These are phyloP conservation scores for Planiliza haematocheilus DNA, from an alignment of 2,113 vertebrate genomes.

Conservation along the genomic window DNA sequence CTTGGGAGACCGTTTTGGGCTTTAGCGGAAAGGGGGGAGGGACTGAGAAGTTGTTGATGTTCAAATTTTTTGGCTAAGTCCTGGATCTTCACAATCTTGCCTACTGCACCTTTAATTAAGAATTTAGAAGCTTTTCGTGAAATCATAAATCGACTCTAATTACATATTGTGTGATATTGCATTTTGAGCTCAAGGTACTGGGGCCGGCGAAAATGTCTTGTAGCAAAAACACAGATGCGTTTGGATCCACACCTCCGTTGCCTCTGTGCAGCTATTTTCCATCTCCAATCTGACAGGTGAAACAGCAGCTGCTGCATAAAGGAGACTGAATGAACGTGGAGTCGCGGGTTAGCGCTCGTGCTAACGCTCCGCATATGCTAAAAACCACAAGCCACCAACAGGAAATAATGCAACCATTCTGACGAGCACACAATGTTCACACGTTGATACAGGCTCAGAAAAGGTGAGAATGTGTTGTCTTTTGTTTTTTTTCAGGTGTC, in stretches of 20 bases:
- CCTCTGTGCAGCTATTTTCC: neutral
- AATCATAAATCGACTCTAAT: no score
- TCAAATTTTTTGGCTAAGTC: no score
- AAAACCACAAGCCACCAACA: constrained; percentile 18
- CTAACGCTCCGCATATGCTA: constrained; percentile 39
- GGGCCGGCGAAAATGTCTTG: neutral
- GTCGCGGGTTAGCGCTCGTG: constrained; percentile 10
- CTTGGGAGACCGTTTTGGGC: no score
- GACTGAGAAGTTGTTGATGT: no score
- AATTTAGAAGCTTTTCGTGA: no score
- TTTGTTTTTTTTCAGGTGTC: constrained; percentile 46
- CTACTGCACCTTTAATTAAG: no score
- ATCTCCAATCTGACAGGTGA: neutral
- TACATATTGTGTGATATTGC: no score
- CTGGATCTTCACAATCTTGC: no score
- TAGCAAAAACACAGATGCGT: neutral
- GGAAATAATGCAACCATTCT: neutral
- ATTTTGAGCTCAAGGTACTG: no score
- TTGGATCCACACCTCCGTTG: neutral
- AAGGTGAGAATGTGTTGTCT: constrained; percentile 29
- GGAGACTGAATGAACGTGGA: neutral
- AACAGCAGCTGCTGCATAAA: constrained; percentile 25
- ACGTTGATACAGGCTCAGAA: neutral
- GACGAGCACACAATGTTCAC: constrained; percentile 1
- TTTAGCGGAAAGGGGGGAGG: no score